Evolutionary conservation across 2,797 vertebrate species (phyloP), one percentile per base, ranked within the genome.

Genomic region (Erethizon dorsatum): DNA sequence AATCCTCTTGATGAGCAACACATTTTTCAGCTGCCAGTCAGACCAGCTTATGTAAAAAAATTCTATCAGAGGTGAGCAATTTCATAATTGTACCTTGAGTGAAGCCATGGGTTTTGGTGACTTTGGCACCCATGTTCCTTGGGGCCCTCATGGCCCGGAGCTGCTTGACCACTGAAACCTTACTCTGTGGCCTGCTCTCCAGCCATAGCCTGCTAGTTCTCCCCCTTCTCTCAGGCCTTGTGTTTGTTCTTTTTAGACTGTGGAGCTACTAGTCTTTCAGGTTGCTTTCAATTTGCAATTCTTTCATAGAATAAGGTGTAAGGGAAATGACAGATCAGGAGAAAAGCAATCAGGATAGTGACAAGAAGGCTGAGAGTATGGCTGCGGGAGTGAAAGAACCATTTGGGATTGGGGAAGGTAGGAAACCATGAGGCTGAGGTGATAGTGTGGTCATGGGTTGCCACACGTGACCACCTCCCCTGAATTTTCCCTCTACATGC

Each of bases 41-140:
- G 99, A 98, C 99, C 99, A 26, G 98, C 98, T 33, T 98, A 99
- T 82, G 98, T 99, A 97, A 99, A 99, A 98, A 99, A 99, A 79
- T 99, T 99, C 94, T 99, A 99, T 97, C 99, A 99, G 97, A 99
- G 99, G 99, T 99, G 99, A 98, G 98, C 95, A 93, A 33, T 85
- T 93, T 83, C 78, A 71, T 86, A 41, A 57, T 86, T 78, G 13
- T 65, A 14, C 63, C 22, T 95, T 47, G 47, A 41, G 47, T 69
- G 45, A 5, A 18, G n/a, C 82, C 24, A 3, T 80, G 33, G 56
- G 61, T 85, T 50, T 33, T 33, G 52, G 45, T 69, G 85, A 13
- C 71, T 67, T 85, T 1, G 5, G 37, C 31, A 4, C 89, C 93
- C 22, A 6, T n/a, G 26, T 33, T 82, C 50, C 47, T 1, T 61